phyloP scores from a whole-genome alignment of 2,797 vertebrate genomes.

The Morelia viridis region DNA sequence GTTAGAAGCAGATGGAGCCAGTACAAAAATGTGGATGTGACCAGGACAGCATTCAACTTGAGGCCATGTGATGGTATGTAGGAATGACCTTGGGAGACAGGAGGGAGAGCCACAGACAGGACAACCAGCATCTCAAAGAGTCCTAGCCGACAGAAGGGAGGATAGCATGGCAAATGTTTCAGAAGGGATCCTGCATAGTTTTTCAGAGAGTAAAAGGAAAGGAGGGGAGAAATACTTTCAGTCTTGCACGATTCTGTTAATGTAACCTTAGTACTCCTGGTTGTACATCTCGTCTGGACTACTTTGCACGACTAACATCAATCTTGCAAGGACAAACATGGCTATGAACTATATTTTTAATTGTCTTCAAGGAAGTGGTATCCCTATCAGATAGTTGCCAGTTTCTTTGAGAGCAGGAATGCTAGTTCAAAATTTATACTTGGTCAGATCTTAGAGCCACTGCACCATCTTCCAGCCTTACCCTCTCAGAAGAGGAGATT shows the following conservation, averaged over 20 bases:
- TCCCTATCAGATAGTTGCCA: neutral
- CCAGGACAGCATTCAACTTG: neutral
- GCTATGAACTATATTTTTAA: neutral
- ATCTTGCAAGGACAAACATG: neutral
- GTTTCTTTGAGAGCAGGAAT: neutral
- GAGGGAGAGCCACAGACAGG: neutral
- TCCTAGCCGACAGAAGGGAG: neutral
- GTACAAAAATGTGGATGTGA: neutral
- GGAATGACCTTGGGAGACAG: neutral
- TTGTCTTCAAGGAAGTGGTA: neutral
- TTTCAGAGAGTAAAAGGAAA: neutral
- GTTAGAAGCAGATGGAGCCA: neutral
- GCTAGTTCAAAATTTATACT: neutral
- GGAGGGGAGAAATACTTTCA: neutral
- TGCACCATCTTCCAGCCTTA: neutral
- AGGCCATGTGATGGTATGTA: neutral
- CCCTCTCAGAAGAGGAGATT: neutral
- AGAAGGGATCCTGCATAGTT: neutral
- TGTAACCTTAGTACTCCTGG: neutral
- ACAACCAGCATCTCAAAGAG: neutral
- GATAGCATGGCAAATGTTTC: neutral
- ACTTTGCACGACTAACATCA: neutral
- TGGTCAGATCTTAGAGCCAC: neutral
- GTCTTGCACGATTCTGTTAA: neutral
- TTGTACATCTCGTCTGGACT: neutral